A percentile compares a stretch with the other conserved stretches of the same genome.
Conservation (phyloP, 2,888 invertebrate species). For the Cephonodes hylas region DNA sequence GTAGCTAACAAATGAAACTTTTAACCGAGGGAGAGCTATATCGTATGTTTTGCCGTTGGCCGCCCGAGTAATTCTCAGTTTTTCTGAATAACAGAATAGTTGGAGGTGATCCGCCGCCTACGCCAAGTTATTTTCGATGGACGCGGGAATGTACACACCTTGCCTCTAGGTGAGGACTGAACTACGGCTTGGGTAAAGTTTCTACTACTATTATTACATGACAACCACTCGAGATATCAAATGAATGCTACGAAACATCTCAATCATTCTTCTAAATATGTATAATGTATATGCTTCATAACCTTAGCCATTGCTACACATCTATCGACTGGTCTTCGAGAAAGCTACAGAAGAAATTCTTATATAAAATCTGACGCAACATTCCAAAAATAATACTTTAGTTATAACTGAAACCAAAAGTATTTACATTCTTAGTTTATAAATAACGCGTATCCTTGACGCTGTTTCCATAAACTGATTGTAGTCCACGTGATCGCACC, state of each 20-base stretch:
- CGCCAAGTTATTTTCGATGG: slow-evolving; percentile 42
- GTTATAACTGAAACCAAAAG: not conserved
- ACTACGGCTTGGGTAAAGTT: slow-evolving; percentile 2
- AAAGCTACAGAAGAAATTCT: not conserved
- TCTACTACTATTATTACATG: not conserved
- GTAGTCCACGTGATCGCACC: not conserved
- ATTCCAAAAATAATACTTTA: not conserved
- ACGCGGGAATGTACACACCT: slow-evolving; percentile 47
- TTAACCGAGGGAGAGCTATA: too few species aligned
- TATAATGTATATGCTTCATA: too few species aligned
- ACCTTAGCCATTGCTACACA: too few species aligned
- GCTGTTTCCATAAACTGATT: not conserved
- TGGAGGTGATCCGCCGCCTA: slow-evolving; percentile 38
- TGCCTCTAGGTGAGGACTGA: slow-evolving; percentile 18
- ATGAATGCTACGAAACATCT: not conserved
- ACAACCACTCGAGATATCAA: not conserved
- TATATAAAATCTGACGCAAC: not conserved
- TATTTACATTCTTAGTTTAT: slow-evolving; percentile 1
- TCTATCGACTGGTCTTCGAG: not conserved
- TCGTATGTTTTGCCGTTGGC: not conserved
- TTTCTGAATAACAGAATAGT: slow-evolving; percentile 25
- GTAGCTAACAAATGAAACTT: too few species aligned
- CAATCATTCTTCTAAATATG: too few species aligned
- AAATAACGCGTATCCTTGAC: slow-evolving; percentile 5
- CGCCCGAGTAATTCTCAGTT: slow-evolving; percentile 20